Percentiles rank a stretch among this genome's conserved stretches.
phyloP scores from a whole-genome alignment of 2,888 invertebrate genomes.

The Yponomeuta sedellus region DNA sequence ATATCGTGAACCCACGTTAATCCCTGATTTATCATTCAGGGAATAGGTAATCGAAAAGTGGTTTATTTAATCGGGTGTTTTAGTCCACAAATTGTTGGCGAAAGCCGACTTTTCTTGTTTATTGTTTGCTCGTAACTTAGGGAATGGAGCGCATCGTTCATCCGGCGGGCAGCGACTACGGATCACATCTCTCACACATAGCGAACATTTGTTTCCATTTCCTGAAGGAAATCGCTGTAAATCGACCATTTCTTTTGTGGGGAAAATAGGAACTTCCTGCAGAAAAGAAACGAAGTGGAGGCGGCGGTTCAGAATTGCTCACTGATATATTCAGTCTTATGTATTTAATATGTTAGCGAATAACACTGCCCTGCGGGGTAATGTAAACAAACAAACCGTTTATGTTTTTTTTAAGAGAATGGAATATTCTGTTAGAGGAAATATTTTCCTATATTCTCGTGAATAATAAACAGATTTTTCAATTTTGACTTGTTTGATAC shows the following conservation, averaged over 20 bases:
- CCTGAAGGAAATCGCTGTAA: conserved; percentile 10
- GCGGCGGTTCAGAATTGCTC: no score
- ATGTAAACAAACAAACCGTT: no score
- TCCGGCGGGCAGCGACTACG: conserved; percentile 3
- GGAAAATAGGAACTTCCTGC: conserved; percentile 7
- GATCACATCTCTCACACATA: neutral
- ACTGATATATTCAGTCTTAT: no score
- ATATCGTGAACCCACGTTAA: neutral
- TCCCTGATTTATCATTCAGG: neutral
- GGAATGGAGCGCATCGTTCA: conserved; percentile 7
- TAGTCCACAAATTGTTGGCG: neutral
- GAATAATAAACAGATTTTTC: no score
- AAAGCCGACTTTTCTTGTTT: neutral
- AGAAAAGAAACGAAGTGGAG: neutral
- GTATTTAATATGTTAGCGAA: no score
- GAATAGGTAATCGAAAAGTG: neutral
- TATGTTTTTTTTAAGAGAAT: no score
- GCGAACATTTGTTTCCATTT: conserved; percentile 13
- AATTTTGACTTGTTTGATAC: no score
- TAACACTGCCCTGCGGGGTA: no score
- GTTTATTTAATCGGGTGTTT: neutral
- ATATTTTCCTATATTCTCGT: no score
- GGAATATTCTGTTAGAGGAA: no score
- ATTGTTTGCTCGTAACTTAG: neutral
- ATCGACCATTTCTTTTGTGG: conserved; percentile 10